phyloP scores from a whole-genome alignment of 2,797 vertebrate species.

The Coilia nasus region DNA sequence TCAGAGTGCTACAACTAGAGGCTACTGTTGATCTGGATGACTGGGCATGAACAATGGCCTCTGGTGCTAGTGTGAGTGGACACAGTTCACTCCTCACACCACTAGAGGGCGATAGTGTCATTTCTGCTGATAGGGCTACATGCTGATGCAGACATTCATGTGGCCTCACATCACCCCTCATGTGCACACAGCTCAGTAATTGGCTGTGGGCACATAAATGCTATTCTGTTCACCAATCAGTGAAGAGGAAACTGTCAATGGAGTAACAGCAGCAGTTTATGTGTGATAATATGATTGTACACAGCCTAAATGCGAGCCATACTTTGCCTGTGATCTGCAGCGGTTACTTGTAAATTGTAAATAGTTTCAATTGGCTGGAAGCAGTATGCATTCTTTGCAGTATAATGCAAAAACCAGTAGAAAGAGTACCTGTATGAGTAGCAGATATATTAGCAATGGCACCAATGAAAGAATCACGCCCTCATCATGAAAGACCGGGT shows the following conservation, averaged over 20 bases:
- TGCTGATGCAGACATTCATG: not conserved
- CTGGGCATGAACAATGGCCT: not conserved
- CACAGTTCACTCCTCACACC: constrained; percentile 33
- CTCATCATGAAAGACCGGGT: no score
- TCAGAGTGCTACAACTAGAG: no score
- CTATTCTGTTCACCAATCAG: not conserved
- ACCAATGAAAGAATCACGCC: no score
- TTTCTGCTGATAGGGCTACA: not conserved
- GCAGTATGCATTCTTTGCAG: no score
- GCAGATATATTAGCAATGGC: no score
- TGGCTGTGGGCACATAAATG: constrained; percentile 24
- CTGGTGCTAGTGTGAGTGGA: not conserved
- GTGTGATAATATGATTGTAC: no score
- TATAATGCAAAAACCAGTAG: no score
- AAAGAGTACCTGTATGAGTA: no score
- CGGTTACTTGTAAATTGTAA: no score
- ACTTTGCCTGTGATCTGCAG: no score
- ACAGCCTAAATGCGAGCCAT: no score
- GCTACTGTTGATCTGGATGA: not conserved
- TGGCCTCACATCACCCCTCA: constrained; percentile 37
- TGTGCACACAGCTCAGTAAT: constrained; percentile 28
- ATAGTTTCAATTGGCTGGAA: no score
- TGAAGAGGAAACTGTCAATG: not conserved
- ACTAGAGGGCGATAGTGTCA: constrained; percentile 51
- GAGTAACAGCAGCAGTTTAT: not conserved